These are phyloP conservation scores for Nesidiocoris tenuis DNA, from an alignment of 2,888 invertebrate genomes.

Conservation along the genomic window DNA sequence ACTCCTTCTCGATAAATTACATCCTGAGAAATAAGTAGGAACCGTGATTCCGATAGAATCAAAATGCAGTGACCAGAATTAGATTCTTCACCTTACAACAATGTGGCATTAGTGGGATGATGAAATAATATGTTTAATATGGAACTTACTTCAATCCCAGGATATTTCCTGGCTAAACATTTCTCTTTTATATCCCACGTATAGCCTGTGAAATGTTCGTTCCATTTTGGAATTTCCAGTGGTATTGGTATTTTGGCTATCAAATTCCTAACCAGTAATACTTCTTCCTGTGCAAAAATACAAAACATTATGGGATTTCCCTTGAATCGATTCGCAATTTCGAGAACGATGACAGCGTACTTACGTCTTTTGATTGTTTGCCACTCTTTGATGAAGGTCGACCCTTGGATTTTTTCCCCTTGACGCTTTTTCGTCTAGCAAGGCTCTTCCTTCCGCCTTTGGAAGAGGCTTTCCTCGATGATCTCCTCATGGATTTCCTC, in stretches of 20 bases:
- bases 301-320: too few relatives aligned
- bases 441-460: neutral
- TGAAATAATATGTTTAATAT: neutral
- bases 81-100: neutral
- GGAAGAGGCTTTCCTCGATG: neutral
- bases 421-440: slow-evolving; percentile 7
- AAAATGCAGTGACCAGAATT: neutral
- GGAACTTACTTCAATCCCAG: slow-evolving; percentile 22
- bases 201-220: slow-evolving; percentile 33
- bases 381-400: too few relatives aligned
- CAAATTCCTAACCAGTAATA: slow-evolving; percentile 22
- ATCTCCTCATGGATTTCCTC: neutral
- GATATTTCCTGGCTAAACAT: slow-evolving; percentile 28
- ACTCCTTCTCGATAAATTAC: neutral
- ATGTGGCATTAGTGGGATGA: neutral
- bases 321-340: neutral
- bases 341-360: neutral
- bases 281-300: slow-evolving; percentile 29
- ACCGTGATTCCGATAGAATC: neutral
- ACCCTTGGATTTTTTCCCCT: neutral
- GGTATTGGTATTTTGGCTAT: slow-evolving; percentile 45
- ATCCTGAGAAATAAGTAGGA: slow-evolving; percentile 21
- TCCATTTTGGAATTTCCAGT: slow-evolving; percentile 39
- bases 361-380: neutral
- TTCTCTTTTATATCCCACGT: slow-evolving; percentile 43